These are phyloP conservation scores for Sebastes vulpes DNA, from an alignment of 2,797 vertebrate genomes.

Conservation along the genomic window DNA sequence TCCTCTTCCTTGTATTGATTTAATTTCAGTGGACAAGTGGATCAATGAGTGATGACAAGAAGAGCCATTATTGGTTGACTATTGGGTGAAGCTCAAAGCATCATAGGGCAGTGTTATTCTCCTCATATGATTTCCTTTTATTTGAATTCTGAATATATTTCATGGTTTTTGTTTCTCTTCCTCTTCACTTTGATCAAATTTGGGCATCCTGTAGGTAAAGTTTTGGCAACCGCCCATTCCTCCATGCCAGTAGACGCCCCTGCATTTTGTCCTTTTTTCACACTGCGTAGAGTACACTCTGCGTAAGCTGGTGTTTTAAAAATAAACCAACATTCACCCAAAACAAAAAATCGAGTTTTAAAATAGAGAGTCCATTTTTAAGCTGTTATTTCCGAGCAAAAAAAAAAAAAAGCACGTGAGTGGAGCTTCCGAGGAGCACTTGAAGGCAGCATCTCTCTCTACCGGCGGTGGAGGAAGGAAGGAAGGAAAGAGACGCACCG, in stretches of 20 bases:
- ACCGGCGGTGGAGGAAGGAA: slow-evolving; percentile 29
- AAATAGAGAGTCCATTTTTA: neutral
- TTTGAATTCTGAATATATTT: neutral
- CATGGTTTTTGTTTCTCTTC: neutral
- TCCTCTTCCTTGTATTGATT: slow-evolving; percentile 37
- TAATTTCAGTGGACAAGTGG: slow-evolving; percentile 30
- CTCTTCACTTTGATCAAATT: neutral
- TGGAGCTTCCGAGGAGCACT: slow-evolving; percentile 61
- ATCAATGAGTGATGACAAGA: slow-evolving; percentile 11
- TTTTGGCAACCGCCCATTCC: slow-evolving; percentile 1
- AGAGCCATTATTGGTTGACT: slow-evolving; percentile 3
- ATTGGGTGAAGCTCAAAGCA: neutral
- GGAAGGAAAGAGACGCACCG: slow-evolving; percentile 58
- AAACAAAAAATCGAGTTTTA: neutral
- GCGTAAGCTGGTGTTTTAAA: neutral
- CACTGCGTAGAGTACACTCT: neutral
- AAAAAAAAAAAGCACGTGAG: slow-evolving; percentile 50
- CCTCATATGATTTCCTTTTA: neutral
- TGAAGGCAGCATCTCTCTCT: slow-evolving; percentile 74
- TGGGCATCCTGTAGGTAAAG: neutral
- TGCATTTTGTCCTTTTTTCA: neutral
- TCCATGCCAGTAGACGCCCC: neutral
- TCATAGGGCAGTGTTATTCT: neutral
- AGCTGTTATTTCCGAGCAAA: slow-evolving; percentile 6
- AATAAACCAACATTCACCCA: neutral